phyloP scores from a whole-genome alignment of 2,113 vertebrate genomes.

The Probosciger aterrimus region DNA sequence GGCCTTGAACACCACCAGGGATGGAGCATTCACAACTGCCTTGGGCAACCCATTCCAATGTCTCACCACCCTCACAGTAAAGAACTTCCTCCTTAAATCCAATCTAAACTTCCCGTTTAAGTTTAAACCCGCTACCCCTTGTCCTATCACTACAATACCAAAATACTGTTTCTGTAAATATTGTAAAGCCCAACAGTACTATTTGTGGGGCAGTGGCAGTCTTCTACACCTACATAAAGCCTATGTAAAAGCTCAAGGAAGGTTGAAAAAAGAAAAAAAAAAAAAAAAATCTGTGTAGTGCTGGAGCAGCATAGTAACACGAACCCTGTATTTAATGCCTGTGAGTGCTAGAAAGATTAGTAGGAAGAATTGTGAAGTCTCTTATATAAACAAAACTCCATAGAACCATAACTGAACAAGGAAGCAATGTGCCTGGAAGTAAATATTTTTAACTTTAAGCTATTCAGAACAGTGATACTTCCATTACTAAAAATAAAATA shows the following conservation, averaged over 20 bases:
- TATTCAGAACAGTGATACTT: background rate
- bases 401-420: background rate
- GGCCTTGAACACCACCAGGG: too few relatives aligned
- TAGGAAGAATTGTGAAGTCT: background rate
- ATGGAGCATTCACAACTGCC: too few relatives aligned
- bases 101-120: too few relatives aligned
- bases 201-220: background rate
- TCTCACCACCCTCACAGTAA: too few relatives aligned
- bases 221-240: background rate
- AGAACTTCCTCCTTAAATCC: too few relatives aligned
- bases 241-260: background rate
- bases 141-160: too few relatives aligned
- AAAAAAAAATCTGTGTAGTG: background rate
- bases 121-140: too few relatives aligned
- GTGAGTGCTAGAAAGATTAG: background rate
- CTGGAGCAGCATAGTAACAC: background rate
- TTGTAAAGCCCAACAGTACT: background rate
- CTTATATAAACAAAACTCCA: background rate
- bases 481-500: background rate
- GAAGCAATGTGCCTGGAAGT: background rate
- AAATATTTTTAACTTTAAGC: background rate
- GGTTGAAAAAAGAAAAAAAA: background rate
- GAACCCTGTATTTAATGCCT: background rate
- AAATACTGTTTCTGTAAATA: background rate
- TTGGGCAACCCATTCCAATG: too few relatives aligned